Percentiles rank a stretch among this genome's conserved stretches.
Evolutionary conservation across 2,113 vertebrate species (phyloP).

Genomic region (Cavia aperea): DNA sequence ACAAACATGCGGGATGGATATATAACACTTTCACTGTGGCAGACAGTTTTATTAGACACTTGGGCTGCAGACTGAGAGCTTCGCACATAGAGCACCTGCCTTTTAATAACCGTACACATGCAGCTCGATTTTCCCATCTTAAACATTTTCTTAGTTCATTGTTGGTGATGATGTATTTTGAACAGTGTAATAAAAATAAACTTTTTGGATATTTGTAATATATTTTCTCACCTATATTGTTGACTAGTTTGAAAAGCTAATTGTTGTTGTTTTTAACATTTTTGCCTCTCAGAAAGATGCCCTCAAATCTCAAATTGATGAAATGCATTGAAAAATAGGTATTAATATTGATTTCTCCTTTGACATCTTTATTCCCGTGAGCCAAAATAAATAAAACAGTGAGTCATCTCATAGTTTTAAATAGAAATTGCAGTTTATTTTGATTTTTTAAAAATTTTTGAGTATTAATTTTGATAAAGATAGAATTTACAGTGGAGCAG

Average conservation of each 20-base stretch:
- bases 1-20: rapidly evolving
- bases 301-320: neutral
- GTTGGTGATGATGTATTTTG: neutral
- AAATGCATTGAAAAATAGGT: neutral
- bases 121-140: neutral
- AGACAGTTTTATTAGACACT: neutral
- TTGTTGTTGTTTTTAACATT: neutral
- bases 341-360: slow-evolving; percentile 11
- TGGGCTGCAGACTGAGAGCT: neutral
- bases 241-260: neutral
- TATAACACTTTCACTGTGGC: neutral
- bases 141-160: neutral
- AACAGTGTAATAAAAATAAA: neutral
- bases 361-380: neutral
- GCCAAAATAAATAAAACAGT: neutral
- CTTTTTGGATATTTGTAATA: neutral
- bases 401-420: neutral
- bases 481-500: neutral
- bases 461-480: neutral
- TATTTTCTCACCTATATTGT: neutral
- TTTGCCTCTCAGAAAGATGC: neutral
- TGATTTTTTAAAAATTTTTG: neutral
- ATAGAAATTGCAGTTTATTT: neutral
- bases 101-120: neutral
- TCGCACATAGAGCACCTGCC: rapidly evolving